phyloP scores from a whole-genome alignment of 2,113 vertebrate genomes.

The Dryoscopus gambensis region DNA sequence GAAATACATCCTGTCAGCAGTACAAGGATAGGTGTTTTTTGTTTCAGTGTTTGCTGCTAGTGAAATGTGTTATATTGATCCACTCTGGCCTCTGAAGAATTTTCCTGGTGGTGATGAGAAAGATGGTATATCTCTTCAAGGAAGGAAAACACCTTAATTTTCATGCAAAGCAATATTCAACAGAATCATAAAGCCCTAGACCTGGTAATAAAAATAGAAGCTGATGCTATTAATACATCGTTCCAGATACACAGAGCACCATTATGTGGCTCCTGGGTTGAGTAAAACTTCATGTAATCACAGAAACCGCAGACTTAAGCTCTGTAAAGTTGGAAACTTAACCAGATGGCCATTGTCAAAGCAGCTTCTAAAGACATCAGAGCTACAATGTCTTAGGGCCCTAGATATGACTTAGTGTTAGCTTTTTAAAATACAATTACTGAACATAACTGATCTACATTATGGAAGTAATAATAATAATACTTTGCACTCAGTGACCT shows the following conservation, averaged over 20 bases:
- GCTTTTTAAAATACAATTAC: not conserved
- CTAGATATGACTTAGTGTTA: not conserved
- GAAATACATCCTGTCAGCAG: not conserved
- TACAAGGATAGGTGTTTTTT: not conserved
- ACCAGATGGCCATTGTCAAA: not conserved
- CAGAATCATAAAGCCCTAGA: not conserved
- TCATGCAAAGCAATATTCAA: constrained; percentile 16
- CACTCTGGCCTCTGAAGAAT: not conserved
- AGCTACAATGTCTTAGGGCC: not conserved
- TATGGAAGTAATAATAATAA: not conserved
- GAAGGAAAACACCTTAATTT: not conserved
- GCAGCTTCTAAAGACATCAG: not conserved
- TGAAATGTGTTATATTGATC: not conserved
- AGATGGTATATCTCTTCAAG: not conserved
- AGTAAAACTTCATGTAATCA: constrained; percentile 27
- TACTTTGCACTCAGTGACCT: not conserved
- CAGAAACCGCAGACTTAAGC: not conserved
- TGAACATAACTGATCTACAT: not conserved
- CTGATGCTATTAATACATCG: constrained; percentile 15
- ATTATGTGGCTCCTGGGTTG: constrained; percentile 34
- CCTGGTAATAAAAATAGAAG: constrained; percentile 31
- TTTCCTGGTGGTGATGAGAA: not conserved
- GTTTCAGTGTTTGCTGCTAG: not conserved
- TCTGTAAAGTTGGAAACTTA: not conserved
- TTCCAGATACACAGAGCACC: not conserved